A percentile compares a stretch with the other conserved stretches of the same genome.
phyloP scores from a whole-genome alignment of 2,888 invertebrate genomes.

The Amphimallon solstitiale region DNA sequence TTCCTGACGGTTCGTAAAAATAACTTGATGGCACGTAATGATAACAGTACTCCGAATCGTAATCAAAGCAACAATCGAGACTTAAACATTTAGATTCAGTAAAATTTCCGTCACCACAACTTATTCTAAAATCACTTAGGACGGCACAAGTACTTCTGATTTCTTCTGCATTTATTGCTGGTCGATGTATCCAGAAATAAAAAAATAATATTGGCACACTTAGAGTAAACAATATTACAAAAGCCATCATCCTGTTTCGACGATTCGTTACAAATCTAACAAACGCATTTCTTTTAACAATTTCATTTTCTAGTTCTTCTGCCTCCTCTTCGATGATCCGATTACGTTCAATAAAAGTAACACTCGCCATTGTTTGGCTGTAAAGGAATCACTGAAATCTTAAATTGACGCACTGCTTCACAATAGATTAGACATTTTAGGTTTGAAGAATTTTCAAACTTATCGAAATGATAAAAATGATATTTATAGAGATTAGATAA shows the following conservation, averaged over 20 bases:
- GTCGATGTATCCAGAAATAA: neutral
- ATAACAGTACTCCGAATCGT: conserved; percentile 52
- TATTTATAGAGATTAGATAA: conserved; percentile 9
- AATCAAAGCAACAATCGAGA: conserved; percentile 56
- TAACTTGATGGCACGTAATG: conserved; percentile 59
- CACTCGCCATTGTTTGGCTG: neutral
- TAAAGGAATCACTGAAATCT: neutral
- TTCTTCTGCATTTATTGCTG: no score
- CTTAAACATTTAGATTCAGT: conserved; percentile 48
- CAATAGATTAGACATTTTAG: neutral
- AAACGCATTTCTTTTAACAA: neutral
- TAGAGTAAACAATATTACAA: neutral
- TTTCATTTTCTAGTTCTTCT: neutral
- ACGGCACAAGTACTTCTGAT: neutral
- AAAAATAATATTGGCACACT: neutral
- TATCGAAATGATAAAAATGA: conserved; percentile 9
- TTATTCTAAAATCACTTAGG: conserved; percentile 48
- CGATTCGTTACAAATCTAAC: neutral
- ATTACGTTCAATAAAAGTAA: conserved; percentile 8
- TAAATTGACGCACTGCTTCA: neutral
- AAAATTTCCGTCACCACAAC: conserved; percentile 55
- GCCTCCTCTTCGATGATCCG: neutral
- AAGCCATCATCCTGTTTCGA: neutral
- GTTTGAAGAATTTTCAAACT: neutral
- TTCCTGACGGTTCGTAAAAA: conserved; percentile 44